phyloP scores from a whole-genome alignment of 2,888 invertebrate genomes.

The Sarcophaga subvicina region DNA sequence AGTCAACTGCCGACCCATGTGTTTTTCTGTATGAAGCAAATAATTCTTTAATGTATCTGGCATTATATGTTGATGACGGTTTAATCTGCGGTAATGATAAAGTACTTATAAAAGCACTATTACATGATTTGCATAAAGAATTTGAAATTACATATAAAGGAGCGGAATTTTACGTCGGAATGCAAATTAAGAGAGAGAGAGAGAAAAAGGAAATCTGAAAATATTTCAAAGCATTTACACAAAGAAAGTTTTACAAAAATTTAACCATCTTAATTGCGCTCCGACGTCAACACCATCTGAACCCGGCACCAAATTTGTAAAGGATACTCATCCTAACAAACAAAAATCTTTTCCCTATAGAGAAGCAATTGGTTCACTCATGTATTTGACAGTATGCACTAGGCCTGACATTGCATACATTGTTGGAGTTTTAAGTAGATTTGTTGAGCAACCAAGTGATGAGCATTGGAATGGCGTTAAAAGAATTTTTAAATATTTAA shows the following conservation, averaged over 20 bases:
- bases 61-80: constrained; percentile 44
- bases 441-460: constrained; percentile 52
- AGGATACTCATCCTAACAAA: constrained; percentile 43
- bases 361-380: constrained; percentile 54
- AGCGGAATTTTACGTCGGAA: constrained; percentile 48
- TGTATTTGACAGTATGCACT: constrained; percentile 58
- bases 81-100: constrained; percentile 44
- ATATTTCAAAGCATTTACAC: constrained; percentile 54
- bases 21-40: constrained; percentile 50
- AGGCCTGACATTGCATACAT: constrained; percentile 55
- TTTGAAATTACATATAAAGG: constrained; percentile 62
- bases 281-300: constrained; percentile 50
- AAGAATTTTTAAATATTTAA: constrained; percentile 45
- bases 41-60: constrained; percentile 17
- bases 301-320: neutral
- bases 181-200: constrained; percentile 39
- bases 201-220: constrained; percentile 19
- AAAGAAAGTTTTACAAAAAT: constrained; percentile 34
- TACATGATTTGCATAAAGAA: constrained; percentile 2
- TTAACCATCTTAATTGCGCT: constrained; percentile 2
- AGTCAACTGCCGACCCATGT: constrained; percentile 58
- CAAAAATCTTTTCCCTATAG: constrained; percentile 40
- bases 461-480: constrained; percentile 62
- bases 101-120: neutral
- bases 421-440: constrained; percentile 53